Base-by-base conservation (phyloP, 2,888 invertebrate species). In the Sceliomorpha sp. region DNA sequence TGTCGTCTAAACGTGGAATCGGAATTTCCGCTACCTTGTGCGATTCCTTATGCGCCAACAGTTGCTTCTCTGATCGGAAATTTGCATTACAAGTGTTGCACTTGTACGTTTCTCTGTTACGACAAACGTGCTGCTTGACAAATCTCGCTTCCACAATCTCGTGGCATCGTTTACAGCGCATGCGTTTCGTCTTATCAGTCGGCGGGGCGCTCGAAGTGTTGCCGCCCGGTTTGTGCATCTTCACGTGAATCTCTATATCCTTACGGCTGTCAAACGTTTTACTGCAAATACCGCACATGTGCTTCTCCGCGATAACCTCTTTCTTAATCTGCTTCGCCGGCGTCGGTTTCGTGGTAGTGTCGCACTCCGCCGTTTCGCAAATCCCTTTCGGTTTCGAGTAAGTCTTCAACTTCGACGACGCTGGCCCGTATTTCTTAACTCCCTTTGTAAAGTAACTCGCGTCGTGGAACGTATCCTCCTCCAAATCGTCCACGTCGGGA, bases 91-190 rank as follows among this genome's bases (percentile, higher is more conserved):
- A 85, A 0, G 73, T 66, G 2, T 71, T 71, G 60, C 85, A 85
- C 27, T 81, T 84, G 20, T 78, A 70, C 1, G 58, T 2, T 2
- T 69, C 70, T 32, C 68, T 71, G n/a, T 62, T 69, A 0, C 75
- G 75, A 20, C 87, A 88, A 1, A 82, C 77, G 47, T 88, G 88
- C 13, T 73, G 45, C 50, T 85, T 86, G 0, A 88, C 88, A 1
- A 78, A 73, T 56, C 77, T 75, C 0, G 87, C 84, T 7, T 86
- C 86, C 0, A 88, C 88, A 13, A 87, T 81, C 45, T 82, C 85
- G 12, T 87, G 86, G 12, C 88, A 88, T 24, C 85, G 72, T 50
- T 85, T 87, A 37, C 88, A 88, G 12, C 87, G 78, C 87, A 87
- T 88, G 67, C 84, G 78, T 42, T 84, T 84, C 1, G 78, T 79